Conservation (phyloP, 2,113 vertebrate genomes). For the Gambusia holbrooki region DNA sequence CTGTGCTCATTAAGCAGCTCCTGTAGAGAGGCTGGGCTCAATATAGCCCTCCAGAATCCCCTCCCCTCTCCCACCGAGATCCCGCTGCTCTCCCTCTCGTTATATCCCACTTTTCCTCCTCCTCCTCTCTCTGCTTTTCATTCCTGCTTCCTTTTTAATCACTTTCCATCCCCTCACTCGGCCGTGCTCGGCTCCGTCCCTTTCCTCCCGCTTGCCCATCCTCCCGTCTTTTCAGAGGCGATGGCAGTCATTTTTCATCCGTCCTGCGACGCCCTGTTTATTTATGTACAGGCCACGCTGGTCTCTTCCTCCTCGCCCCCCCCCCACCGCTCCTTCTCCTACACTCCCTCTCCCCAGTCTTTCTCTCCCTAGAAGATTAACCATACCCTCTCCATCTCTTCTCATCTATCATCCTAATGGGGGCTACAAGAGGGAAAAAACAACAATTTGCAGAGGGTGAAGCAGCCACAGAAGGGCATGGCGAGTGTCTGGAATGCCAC, state of each 20-base stretch:
- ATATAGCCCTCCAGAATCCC: slow-evolving; percentile 64
- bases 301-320: slow-evolving; percentile 16
- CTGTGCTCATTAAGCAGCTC: slow-evolving; percentile 73
- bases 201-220: slow-evolving; percentile 13
- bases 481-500: slow-evolving; percentile 51
- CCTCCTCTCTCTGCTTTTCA: slow-evolving; percentile 23
- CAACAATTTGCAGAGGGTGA: slow-evolving; percentile 61
- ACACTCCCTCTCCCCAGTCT: slow-evolving; percentile 23
- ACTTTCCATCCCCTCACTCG: slow-evolving; percentile 27
- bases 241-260: slow-evolving; percentile 29
- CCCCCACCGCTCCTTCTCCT: too few relatives aligned
- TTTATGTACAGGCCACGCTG: slow-evolving; percentile 48
- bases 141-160: slow-evolving; percentile 49
- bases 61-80: slow-evolving; percentile 58
- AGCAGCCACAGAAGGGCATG: slow-evolving; percentile 46
- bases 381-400: slow-evolving; percentile 67
- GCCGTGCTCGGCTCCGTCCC: neutral
- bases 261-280: slow-evolving; percentile 46
- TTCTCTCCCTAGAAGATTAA: slow-evolving; percentile 67
- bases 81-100: slow-evolving; percentile 47
- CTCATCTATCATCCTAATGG: slow-evolving; percentile 78
- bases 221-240: slow-evolving; percentile 22
- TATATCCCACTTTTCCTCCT: slow-evolving; percentile 39
- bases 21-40: slow-evolving; percentile 60
- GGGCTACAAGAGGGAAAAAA: slow-evolving; percentile 53